Evolutionary conservation across 2,888 invertebrate species (phyloP), one percentile per base, ranked within the genome.

Genomic region (Pollenia labialis): DNA sequence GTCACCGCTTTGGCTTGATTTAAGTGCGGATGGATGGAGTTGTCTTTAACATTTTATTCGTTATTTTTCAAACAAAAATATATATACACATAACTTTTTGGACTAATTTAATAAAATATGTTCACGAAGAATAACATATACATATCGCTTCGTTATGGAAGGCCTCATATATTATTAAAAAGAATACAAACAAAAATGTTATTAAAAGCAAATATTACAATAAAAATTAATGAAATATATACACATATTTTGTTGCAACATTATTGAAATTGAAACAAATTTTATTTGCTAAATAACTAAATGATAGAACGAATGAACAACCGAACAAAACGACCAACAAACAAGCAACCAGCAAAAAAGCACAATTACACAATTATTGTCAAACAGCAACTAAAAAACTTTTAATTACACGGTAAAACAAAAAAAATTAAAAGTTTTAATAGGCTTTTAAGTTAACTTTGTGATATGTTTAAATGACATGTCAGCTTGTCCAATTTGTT

Each of bases 381-480:
- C 46, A 16, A 46, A 58, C 1, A n/a, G 11, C 11, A 46, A 54
- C 1, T 44, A 4, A 71, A 71, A 72, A 81, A 64, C 54, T 81
- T 81, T 81, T 79, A 84, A 84, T 74, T 84, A 68, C 58, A 74
- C 40, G 48, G 32, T 10, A 52, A 11, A 66, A 2, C 42, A 48
- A 54, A 44, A 48, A 46, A 18, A 12, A 75, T 1, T 16, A 42
- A 81, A 82, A 82, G 46, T 82, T 82, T 69, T 76, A 69, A 82
- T 71, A 76, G 69, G 62, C 69, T 71, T 82, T 48, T n/a, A 54
- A 54, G 11, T 3, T 76, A 69, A 81, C 11, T 54, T 82, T 72
- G 48, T 64, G 40, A n/a, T 40, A 40, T 66, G n/a, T 40, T 64
- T 54, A 72, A 71, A 44, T 72, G 71, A 18, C 54, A 62, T n/a